Evolutionary conservation across 2,888 invertebrate species (phyloP).

Genomic region (Carpatolechia fugitivella): DNA sequence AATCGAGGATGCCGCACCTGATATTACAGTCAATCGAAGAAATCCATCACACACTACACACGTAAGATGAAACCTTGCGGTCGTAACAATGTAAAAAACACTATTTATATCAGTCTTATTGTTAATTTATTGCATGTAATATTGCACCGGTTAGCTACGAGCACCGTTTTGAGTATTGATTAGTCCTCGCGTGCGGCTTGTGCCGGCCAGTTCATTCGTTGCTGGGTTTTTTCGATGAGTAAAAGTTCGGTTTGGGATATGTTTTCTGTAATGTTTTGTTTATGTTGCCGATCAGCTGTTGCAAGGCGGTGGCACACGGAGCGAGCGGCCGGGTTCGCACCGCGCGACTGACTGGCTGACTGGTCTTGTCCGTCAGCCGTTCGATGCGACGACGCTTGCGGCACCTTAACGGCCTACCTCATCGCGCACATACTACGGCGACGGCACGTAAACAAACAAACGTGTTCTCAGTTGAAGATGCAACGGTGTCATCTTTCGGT

Average conservation of each 20-base stretch:
- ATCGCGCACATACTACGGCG: constrained; percentile 65
- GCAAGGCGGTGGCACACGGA: constrained; percentile 34
- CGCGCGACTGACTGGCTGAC: constrained; percentile 62
- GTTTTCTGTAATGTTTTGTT: constrained; percentile 47
- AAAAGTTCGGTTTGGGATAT: constrained; percentile 20
- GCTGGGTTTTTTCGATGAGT: constrained; percentile 22
- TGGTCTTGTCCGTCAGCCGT: constrained; percentile 2
- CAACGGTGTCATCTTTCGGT: constrained; percentile 29
- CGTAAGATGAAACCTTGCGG: constrained; percentile 43
- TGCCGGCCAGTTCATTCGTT: neutral
- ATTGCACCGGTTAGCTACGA: constrained; percentile 60
- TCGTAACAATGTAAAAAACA: constrained; percentile 36
- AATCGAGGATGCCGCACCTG: constrained; percentile 48
- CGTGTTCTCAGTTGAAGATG: constrained; percentile 22
- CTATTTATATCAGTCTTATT: constrained; percentile 32
- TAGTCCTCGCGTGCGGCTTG: constrained; percentile 42
- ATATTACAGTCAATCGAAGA: constrained; percentile 52
- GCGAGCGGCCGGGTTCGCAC: constrained; percentile 56
- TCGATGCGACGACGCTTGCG: constrained; percentile 35
- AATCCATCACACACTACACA: constrained; percentile 69
- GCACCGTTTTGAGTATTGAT: constrained; percentile 65
- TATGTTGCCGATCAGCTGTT: constrained; percentile 64
- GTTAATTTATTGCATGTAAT: constrained; percentile 49
- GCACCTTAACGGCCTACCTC: constrained; percentile 56
- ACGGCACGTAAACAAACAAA: constrained; percentile 71